phyloP scores from a whole-genome alignment of 2,113 vertebrate genomes.

The Hyaena hyaena region DNA sequence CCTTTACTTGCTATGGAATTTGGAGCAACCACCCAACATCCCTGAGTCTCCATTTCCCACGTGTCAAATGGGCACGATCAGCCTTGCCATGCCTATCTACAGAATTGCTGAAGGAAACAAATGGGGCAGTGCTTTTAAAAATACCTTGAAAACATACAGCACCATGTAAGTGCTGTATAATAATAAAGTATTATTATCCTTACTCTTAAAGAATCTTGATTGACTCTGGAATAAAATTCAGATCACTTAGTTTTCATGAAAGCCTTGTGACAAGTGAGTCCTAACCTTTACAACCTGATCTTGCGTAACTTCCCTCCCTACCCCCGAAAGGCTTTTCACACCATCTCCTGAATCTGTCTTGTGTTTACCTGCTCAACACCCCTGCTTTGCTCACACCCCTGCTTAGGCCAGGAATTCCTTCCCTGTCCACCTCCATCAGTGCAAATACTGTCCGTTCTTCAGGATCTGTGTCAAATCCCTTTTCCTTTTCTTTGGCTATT shows the following conservation, averaged over 20 bases:
- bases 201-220: background rate
- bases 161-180: too few species aligned
- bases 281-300: background rate
- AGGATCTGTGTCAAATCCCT: background rate
- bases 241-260: background rate
- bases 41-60: background rate
- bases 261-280: background rate
- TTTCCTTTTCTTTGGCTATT: background rate
- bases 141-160: background rate
- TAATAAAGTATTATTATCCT: background rate
- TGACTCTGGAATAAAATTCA: background rate
- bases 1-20: background rate
- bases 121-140: background rate
- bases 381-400: background rate
- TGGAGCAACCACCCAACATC: background rate
- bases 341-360: background rate
- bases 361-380: background rate
- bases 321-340: background rate
- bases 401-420: background rate
- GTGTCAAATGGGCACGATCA: background rate
- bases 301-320: background rate
- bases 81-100: background rate
- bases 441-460: background rate
- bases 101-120: background rate
- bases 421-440: background rate